Base-by-base conservation (phyloP, 2,797 vertebrate genomes). In the Notolepis coatsorum region DNA sequence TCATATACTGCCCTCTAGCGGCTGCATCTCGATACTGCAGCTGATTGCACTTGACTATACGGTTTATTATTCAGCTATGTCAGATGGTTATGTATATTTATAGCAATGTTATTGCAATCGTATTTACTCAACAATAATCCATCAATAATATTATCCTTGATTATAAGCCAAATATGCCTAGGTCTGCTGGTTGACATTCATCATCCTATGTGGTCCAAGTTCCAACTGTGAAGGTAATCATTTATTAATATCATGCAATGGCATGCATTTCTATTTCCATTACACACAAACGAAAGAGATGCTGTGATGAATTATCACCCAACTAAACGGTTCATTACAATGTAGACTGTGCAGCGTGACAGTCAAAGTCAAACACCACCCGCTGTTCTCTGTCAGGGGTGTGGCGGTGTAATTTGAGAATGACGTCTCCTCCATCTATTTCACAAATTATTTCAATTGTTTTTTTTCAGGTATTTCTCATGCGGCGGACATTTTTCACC, bases 1-100 rank as follows among this genome's bases (percentile, higher is more conserved):
- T 84, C 73, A 27, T 31, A 31, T 61, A 61, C 66, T 74, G 76
- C 77, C 85, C 84, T 85, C 89, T 89, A 64, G 79, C 68, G 89
- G 18, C 4, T 2, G 1, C 5, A 1, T 13, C 0, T 3, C 7
- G n/a, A 35, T 47, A 20, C 71, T 79, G 65, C 81, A 58, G 12
- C n/a, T 39, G 42, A 1, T 20, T 65, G 7, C 2, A 12, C 2
- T 23, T 17, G 7, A 42, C 20, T 20, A 42, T 18, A 39, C 38
- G 23, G 2, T 4, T 15, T 12, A 27, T n/a, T 13, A n/a, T 13
- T 42, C 15, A 15, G n/a, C 38, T 12, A 15, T 8, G 7, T 12
- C 15, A 42, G 1, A 3, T 3, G 3, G 3, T 42, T 20, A 3
- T 25, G 17, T 54, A 24, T 27, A 9, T 6, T 31, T 31, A 18